phyloP scores from a whole-genome alignment of 1,140 invertebrate genomes.

The Luehdorfia chinensis region DNA sequence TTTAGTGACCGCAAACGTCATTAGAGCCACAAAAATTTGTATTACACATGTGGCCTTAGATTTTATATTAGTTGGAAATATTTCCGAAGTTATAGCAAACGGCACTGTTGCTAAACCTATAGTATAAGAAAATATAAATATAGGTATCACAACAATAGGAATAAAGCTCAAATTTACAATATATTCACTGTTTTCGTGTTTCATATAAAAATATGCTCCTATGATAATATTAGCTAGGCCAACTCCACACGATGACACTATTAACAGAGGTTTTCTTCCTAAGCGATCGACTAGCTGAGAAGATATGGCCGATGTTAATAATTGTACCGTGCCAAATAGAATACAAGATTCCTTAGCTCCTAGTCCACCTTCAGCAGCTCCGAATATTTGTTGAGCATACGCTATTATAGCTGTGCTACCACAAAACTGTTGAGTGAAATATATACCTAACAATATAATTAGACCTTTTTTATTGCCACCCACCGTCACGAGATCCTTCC shows the following conservation, averaged over 20 bases:
- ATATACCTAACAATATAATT: slow-evolving; percentile 80
- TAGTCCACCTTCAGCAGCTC: slow-evolving; percentile 73
- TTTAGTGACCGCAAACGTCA: slow-evolving; percentile 85
- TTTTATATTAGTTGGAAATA: slow-evolving; percentile 85
- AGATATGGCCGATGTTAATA: slow-evolving; percentile 80
- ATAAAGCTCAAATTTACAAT: slow-evolving; percentile 76
- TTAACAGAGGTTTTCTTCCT: slow-evolving; percentile 83
- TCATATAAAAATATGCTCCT: slow-evolving; percentile 81
- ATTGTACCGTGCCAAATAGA: slow-evolving; percentile 81
- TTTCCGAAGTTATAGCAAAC: slow-evolving; percentile 84
- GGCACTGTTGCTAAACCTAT: slow-evolving; percentile 86
- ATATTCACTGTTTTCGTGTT: slow-evolving; percentile 55
- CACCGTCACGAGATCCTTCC: slow-evolving; percentile 78
- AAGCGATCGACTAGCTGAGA: slow-evolving; percentile 83
- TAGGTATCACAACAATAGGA: slow-evolving; percentile 81
- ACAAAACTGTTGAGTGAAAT: slow-evolving; percentile 86
- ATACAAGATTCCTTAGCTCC: slow-evolving; percentile 78
- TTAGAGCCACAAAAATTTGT: slow-evolving; percentile 71
- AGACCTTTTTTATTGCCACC: slow-evolving; percentile 81
- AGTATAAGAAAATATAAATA: slow-evolving; percentile 84
- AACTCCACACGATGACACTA: slow-evolving; percentile 79
- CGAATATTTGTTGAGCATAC: slow-evolving; percentile 86
- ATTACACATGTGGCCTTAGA: slow-evolving; percentile 80
- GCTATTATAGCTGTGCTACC: slow-evolving; percentile 87
- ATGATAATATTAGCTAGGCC: slow-evolving; percentile 76